Conservation (phyloP, 2,888 invertebrate genomes). For the Cremastobaeus sp. region DNA sequence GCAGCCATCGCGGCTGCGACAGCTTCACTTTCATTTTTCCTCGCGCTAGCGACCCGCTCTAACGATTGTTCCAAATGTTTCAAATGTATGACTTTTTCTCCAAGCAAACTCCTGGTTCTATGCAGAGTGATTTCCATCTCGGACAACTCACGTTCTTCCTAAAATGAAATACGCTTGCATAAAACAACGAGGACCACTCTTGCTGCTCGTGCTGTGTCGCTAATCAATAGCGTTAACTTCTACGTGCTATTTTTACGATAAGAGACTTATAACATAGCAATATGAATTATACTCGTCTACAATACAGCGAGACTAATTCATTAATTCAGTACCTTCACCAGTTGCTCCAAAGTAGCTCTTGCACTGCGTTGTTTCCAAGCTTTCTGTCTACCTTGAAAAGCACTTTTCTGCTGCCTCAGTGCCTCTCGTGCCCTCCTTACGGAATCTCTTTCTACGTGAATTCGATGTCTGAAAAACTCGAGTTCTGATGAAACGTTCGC, state of each 20-base stretch:
- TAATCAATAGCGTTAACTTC: too few relatives aligned
- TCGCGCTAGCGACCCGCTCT: slow-evolving; percentile 81
- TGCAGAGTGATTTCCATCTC: slow-evolving; percentile 91
- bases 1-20: slow-evolving; percentile 48
- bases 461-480: slow-evolving; percentile 90
- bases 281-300: slow-evolving; percentile 4
- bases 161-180: slow-evolving; percentile 70
- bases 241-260: not conserved
- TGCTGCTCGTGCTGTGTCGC: too few relatives aligned
- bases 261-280: slow-evolving; percentile 14
- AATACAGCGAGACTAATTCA: slow-evolving; percentile 30
- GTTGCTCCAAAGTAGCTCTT: slow-evolving; percentile 80
- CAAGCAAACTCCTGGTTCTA: slow-evolving; percentile 87
- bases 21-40: slow-evolving; percentile 71
- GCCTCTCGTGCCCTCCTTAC: slow-evolving; percentile 90
- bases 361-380: slow-evolving; percentile 80
- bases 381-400: slow-evolving; percentile 83
- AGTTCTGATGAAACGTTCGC: slow-evolving; percentile 82
- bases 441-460: slow-evolving; percentile 88
- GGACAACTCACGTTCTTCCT: slow-evolving; percentile 90
- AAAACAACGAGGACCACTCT: too few relatives aligned
- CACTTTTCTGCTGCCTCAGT: slow-evolving; percentile 83
- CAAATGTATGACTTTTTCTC: slow-evolving; percentile 89
- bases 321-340: slow-evolving; percentile 79
- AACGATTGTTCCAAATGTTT: slow-evolving; percentile 89